Conservation (phyloP, 2,797 vertebrate species). For the Acanthopagrus latus region DNA sequence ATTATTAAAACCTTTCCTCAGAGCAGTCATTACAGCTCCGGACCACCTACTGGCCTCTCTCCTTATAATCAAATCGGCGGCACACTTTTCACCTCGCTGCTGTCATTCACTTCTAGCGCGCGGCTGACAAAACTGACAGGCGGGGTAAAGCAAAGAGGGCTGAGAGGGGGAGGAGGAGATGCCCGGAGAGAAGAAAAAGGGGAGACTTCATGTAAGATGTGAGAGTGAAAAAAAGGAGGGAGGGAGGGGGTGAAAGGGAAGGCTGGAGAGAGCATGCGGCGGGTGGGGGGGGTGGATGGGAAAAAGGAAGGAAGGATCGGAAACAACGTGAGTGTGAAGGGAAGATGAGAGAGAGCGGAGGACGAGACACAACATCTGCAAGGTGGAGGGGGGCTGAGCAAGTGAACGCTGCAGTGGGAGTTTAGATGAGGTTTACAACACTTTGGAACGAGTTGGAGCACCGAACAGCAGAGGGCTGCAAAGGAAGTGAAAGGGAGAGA, state of each 20-base stretch:
- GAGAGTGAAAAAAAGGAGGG: neutral
- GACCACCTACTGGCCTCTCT: conserved; percentile 51
- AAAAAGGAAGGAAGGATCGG: conserved; percentile 7
- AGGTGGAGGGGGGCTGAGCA: conserved; percentile 8
- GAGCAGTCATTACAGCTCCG: conserved; percentile 27
- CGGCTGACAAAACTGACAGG: conserved; percentile 59
- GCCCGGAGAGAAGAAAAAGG: conserved; percentile 3
- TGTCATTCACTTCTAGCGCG: conserved; percentile 59
- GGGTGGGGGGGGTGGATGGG: neutral
- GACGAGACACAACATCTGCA: conserved; percentile 34
- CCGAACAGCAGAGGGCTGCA: conserved; percentile 31
- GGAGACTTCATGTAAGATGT: conserved; percentile 9
- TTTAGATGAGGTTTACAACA: conserved; percentile 30
- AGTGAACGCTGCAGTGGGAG: conserved; percentile 15
- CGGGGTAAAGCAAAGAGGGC: conserved; percentile 36
- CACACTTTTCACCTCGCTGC: conserved; percentile 52
- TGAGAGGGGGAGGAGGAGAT: conserved; percentile 1
- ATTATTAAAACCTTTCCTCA: conserved; percentile 51
- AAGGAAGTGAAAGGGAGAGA: conserved; percentile 18
- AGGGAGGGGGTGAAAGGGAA: conserved; percentile 1
- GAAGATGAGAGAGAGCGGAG: conserved; percentile 11
- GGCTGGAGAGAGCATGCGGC: conserved; percentile 6
- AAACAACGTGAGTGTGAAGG: conserved; percentile 29
- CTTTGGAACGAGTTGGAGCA: conserved; percentile 8
- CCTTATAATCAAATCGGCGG: conserved; percentile 57